Evolutionary conservation across 2,797 vertebrate species (phyloP).

Genomic region (Urocyon cinereoargenteus): DNA sequence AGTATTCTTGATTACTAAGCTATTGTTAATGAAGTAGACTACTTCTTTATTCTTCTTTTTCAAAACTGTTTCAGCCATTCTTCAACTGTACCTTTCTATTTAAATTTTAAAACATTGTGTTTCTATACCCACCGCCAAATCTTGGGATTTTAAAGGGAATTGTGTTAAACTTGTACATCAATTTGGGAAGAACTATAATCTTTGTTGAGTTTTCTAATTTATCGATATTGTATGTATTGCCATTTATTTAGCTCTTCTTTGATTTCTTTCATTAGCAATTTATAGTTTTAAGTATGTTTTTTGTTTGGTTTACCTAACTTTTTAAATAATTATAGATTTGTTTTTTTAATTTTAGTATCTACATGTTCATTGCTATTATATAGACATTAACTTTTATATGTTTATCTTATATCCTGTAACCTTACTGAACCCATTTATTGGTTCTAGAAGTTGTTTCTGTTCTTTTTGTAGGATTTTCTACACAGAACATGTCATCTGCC

Average conservation of each 20-base stretch:
- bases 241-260: neutral
- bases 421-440: neutral
- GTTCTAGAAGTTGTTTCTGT: neutral
- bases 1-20: neutral
- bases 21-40: neutral
- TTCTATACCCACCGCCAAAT: neutral
- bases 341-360: neutral
- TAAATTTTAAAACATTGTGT: neutral
- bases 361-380: neutral
- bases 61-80: neutral
- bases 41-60: neutral
- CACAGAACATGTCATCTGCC: neutral
- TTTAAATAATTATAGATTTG: neutral
- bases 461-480: neutral
- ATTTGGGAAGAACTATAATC: neutral
- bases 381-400: neutral
- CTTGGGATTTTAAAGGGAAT: slow-evolving; percentile 5
- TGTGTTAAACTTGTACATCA: neutral
- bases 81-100: neutral
- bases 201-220: neutral
- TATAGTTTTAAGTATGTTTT: neutral
- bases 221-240: neutral
- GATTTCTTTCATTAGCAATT: neutral
- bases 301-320: neutral
- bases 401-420: neutral